Percentiles rank a stretch among this genome's conserved stretches.
Conservation (phyloP, 2,113 vertebrate genomes). For the Dromaius novaehollandiae region DNA sequence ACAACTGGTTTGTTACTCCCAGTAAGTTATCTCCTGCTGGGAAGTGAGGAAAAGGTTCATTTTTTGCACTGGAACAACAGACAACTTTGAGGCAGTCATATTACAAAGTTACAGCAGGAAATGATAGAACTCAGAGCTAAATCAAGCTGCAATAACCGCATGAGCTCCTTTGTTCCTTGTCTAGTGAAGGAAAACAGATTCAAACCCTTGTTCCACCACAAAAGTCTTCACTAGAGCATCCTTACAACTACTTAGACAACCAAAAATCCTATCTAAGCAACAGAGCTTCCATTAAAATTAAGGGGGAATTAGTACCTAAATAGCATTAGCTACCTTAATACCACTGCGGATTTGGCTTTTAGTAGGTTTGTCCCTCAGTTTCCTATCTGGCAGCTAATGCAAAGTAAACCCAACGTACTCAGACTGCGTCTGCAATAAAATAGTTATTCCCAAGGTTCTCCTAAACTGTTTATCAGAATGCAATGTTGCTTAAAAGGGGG, state of each 20-base stretch:
- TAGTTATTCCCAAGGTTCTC: not conserved
- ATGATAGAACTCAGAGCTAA: not conserved
- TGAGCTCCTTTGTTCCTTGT: no score
- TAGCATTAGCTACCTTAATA: not conserved
- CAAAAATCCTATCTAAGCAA: not conserved
- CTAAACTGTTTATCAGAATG: not conserved
- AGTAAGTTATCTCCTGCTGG: no score
- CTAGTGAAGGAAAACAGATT: not conserved
- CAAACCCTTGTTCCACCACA: not conserved
- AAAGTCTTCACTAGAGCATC: no score
- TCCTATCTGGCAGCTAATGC: not conserved
- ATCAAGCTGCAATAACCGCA: rapidly evolving
- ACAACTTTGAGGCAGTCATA: not conserved
- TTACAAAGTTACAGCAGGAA: no score
- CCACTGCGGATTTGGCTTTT: not conserved
- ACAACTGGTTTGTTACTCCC: not conserved
- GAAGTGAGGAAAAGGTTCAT: not conserved
- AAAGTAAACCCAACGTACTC: rapidly evolving
- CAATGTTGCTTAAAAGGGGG: not conserved
- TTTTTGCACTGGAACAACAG: not conserved
- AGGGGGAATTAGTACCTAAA: not conserved
- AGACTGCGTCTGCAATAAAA: no score
- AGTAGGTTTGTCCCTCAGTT: rapidly evolving
- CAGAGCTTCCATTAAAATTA: rapidly evolving
- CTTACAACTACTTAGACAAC: not conserved